Base-by-base conservation (phyloP, 2,113 vertebrate species). In the Muscicapa adusta region DNA sequence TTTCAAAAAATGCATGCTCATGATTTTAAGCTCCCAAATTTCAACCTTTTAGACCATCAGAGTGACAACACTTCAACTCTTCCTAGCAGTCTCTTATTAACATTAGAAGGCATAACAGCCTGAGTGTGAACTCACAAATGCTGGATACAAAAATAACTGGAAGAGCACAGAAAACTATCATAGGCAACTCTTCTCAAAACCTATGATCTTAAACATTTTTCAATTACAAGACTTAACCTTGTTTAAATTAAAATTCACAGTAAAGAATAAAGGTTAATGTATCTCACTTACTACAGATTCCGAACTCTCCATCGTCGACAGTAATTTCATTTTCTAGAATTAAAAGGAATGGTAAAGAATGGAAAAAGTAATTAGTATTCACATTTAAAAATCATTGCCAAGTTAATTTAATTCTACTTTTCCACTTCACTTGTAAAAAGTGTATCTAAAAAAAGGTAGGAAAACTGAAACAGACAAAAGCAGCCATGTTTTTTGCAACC, bases 241-340 rank as follows among this genome's bases (percentile, higher is more conserved):
- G 11, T 56, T 66, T 63, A 73, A 89, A 85, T 22, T 56, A 81
- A 81, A 56, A 58, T 47, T 65, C 0, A 22, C 6, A 3, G 12
- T 16, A 29, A 73, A 60, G 18, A 72, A 40, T 8, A 72, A 89
- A 73, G 42, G 25, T 73, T 63, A 75, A 75, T 33, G 6, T 20
- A 76, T 94, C 19, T 86, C 88, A 99, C 99, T 99, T 99, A 99
- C 99, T 98, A 96, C 97, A 97, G 74, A 98, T 85, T 97, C 99
- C 99, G 97, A 99, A 99, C 31, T 98, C 85, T 72, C 99, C 99
- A 34, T 99, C 99, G 2, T 99, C 97, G 73, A 98, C 97, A 89
- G 91, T 93, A 67, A 97, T 96, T 94, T 98, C 93, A 63, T 94
- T 88, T 86, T 97, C 99, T 99, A 98, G 75, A 98, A 98, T 96